Conservation (phyloP, 2,113 vertebrate genomes). For the Antennarius striatus region DNA sequence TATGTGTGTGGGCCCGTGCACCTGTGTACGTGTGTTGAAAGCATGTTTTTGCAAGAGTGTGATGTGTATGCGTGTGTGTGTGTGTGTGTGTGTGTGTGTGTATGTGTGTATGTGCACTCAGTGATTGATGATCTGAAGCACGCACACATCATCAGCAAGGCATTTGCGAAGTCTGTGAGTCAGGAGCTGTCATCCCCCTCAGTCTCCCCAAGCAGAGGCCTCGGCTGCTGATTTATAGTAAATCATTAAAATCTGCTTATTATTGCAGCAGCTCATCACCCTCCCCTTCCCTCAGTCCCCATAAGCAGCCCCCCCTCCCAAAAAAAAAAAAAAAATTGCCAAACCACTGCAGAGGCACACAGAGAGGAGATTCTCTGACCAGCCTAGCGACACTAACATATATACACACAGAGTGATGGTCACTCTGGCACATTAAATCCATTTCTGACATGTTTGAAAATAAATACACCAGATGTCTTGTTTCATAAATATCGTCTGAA, state of each 20-base stretch:
- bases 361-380: constrained; percentile 35
- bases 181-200: constrained; percentile 78
- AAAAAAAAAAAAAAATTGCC: constrained; percentile 52
- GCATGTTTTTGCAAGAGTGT: constrained; percentile 62
- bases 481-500: constrained; percentile 66
- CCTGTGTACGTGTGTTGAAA: constrained; percentile 65
- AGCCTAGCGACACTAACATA: constrained; percentile 32
- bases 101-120: constrained; percentile 10
- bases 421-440: constrained; percentile 70
- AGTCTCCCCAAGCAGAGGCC: constrained; percentile 77
- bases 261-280: constrained; percentile 79
- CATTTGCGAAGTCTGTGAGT: constrained; percentile 80
- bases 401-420: constrained; percentile 54
- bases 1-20: constrained; percentile 29
- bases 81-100: constrained; percentile 32
- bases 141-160: constrained; percentile 79
- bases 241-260: constrained; percentile 83
- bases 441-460: constrained; percentile 62
- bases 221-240: constrained; percentile 79
- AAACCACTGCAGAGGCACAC: constrained; percentile 49
- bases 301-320: constrained; percentile 40
- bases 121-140: constrained; percentile 77
- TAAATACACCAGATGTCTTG: constrained; percentile 71
- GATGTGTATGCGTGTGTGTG: constrained; percentile 17
- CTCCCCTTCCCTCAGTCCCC: constrained; percentile 54